Percentiles rank a stretch among this genome's conserved stretches.
These are phyloP conservation scores for Peromyscus aztecus DNA, from an alignment of 2,797 vertebrate species.

Conservation along the genomic window DNA sequence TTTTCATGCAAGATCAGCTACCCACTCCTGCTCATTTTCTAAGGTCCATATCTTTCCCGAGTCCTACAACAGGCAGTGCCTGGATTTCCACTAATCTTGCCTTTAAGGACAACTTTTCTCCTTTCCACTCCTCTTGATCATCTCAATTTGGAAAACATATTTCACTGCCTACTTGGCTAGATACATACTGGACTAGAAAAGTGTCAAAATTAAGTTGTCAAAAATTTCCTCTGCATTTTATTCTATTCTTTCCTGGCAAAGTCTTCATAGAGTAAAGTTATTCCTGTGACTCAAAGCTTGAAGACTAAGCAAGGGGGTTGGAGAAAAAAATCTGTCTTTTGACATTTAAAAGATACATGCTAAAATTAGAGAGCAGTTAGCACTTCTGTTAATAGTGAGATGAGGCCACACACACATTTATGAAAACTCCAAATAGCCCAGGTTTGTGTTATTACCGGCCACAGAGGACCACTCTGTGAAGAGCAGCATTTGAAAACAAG, in stretches of 20 bases:
- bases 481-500: background rate
- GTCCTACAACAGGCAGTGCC: background rate
- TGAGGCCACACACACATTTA: slow-evolving; percentile 74
- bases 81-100: background rate
- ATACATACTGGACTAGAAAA: slow-evolving; percentile 50
- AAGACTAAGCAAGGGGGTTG: slow-evolving; percentile 76
- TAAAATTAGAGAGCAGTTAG: slow-evolving; percentile 82
- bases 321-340: slow-evolving; percentile 83
- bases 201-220: slow-evolving; percentile 69
- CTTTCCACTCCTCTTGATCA: background rate
- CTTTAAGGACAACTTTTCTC: slow-evolving; percentile 49
- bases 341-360: slow-evolving; percentile 83
- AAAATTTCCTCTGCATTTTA: slow-evolving; percentile 55
- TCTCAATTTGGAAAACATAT: slow-evolving; percentile 62
- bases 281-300: slow-evolving; percentile 78
- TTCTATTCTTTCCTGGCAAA: slow-evolving; percentile 75
- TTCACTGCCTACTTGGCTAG: slow-evolving; percentile 55
- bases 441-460: background rate
- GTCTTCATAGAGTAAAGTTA: slow-evolving; percentile 73
- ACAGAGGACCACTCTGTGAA: background rate
- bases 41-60: background rate
- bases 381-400: slow-evolving; percentile 80
- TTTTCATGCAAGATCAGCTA: background rate
- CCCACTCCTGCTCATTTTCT: background rate
- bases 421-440: slow-evolving; percentile 61